Conservation (phyloP, 2,113 vertebrate species). For the Xiphophorus maculatus region DNA sequence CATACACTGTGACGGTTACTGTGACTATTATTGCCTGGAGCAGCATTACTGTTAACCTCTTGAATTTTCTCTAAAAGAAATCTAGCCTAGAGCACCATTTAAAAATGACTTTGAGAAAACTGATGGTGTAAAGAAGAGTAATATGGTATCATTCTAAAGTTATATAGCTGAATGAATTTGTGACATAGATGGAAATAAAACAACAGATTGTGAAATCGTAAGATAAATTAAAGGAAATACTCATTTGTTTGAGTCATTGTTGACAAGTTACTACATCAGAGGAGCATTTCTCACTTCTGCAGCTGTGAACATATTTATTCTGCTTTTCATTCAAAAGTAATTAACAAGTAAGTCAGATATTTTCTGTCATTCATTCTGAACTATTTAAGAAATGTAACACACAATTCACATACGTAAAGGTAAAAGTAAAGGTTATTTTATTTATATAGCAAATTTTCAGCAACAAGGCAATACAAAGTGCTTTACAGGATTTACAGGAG, state of each 20-base stretch:
- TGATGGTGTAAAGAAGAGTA: constrained; percentile 13
- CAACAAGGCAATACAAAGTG: too few species aligned
- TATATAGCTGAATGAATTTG: constrained; percentile 2
- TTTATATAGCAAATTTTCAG: too few species aligned
- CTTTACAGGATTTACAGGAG: too few species aligned
- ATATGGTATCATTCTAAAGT: background rate
- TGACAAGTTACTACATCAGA: background rate
- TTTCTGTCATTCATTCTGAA: background rate
- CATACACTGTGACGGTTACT: constrained; percentile 11
- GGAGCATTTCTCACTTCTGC: background rate
- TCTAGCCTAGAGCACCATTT: constrained; percentile 15
- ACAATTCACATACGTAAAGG: background rate
- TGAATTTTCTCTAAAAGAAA: constrained; percentile 33
- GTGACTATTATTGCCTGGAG: constrained; percentile 20
- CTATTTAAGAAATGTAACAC: background rate
- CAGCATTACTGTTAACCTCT: constrained; percentile 22
- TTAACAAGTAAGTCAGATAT: too few species aligned
- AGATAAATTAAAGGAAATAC: background rate
- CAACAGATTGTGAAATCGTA: background rate
- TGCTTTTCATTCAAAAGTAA: too few species aligned
- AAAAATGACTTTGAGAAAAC: constrained; percentile 27
- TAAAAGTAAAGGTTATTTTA: too few species aligned
- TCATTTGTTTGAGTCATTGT: background rate
- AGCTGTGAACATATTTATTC: too few species aligned
- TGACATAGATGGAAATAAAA: background rate